A percentile compares a stretch with the other conserved stretches of the same genome.
Conservation (phyloP, 2,888 invertebrate species). For the Drosophila percnosoma region DNA sequence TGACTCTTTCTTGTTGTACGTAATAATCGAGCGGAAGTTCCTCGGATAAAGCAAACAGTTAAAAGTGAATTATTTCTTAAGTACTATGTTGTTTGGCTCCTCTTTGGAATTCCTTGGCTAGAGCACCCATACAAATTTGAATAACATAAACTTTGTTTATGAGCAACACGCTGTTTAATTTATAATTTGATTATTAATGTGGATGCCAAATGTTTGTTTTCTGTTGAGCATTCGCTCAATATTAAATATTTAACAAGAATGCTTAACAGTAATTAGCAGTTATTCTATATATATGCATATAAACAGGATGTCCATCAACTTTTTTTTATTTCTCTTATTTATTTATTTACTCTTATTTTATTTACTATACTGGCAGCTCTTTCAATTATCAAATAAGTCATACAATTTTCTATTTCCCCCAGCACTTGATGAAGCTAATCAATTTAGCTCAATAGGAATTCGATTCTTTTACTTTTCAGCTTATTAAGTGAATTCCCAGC, state of each 20-base stretch:
- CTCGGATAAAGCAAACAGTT: slow-evolving; percentile 1
- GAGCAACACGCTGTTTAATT: background rate
- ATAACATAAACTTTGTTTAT: background rate
- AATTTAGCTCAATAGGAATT: background rate
- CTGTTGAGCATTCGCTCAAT: background rate
- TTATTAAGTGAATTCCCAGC: slow-evolving; percentile 30
- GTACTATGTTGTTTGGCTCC: background rate
- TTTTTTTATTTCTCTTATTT: background rate
- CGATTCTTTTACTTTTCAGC: slow-evolving; percentile 18
- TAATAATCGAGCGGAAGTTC: background rate
- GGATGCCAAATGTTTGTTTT: background rate
- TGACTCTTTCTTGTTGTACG: slow-evolving; percentile 1
- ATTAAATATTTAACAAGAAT: background rate
- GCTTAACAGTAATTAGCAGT: background rate
- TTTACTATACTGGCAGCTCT: background rate
- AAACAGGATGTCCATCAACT: too few species aligned
- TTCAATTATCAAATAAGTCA: background rate
- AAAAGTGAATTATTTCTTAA: slow-evolving; percentile 5
- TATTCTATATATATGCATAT: background rate
- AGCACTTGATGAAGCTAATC: background rate
- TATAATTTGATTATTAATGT: background rate
- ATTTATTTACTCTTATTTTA: background rate
- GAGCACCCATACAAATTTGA: background rate
- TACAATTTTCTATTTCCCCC: background rate
- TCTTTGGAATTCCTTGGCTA: too few species aligned